Base-by-base conservation (phyloP, 2,113 vertebrate species). In the Chaetodon auriga region DNA sequence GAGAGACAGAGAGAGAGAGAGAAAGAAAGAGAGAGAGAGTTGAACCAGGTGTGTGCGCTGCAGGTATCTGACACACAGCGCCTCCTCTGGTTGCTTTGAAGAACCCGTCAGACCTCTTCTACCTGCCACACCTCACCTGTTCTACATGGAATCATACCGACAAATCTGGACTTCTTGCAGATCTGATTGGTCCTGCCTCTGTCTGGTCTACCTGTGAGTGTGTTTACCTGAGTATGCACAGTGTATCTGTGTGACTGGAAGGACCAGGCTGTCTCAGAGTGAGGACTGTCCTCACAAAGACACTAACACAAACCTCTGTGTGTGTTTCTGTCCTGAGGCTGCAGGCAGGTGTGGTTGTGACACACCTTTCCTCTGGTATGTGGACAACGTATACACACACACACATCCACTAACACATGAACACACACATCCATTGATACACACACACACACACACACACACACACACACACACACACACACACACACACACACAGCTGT, bases 351-450 rank as follows among this genome's bases (percentile, higher is more conserved):
- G 87, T 82, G 90, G 83, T 65, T 60, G 43, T 2, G 75, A 84
- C 85, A 86, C 83, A 83, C 87, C 90, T 84, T 65, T 86, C 53
- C 78, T 84, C 68, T 49, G 87, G 90, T 84, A 91, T 87, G 85
- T 76, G 18, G 36, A 69, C 3, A 49, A 4, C 66, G 64, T 82
- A 58, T 14, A 41, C 38, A 41, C 38, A 41, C 38, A 41, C 38
- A 41, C 38, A 30, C 30, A 30, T 30, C 30, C 30, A 30, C 3
- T 30, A 30, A 30, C 30, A 30, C 30, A 30, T 3, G 3, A 2
- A 41, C 38, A 41, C 38, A 41, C 38, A 41, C 38, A 41, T 7
- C 38, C 38, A 64, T 48, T 60, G 8, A 55, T 25, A 49, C 36
- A 53, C 48, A 38, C 69, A 43, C n/a, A 58, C 76, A 64, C 35